A percentile compares a stretch with the other conserved stretches of the same genome.
Conservation (phyloP, 2,888 invertebrate species). For the Micoletzkya japonica region DNA sequence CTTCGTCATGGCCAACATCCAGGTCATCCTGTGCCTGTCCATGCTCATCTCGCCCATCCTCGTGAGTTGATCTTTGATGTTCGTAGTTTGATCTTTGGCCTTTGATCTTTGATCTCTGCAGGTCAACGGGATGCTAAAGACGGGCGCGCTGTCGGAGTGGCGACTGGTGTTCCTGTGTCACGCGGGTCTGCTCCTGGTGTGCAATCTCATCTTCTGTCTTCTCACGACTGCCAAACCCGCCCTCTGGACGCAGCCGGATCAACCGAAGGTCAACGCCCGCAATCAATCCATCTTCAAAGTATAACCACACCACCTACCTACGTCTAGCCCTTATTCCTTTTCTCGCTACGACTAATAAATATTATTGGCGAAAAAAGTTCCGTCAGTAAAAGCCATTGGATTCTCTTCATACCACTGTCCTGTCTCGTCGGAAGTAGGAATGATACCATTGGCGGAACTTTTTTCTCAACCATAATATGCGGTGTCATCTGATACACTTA, state of each 20-base stretch:
- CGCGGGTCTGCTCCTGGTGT: slow-evolving; percentile 49
- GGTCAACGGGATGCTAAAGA: slow-evolving; percentile 39
- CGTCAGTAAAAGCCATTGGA: no score
- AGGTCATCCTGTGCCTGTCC: slow-evolving; percentile 58
- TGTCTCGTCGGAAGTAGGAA: no score
- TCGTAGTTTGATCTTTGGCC: background rate
- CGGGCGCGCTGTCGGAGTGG: slow-evolving; percentile 52
- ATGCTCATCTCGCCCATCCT: slow-evolving; percentile 60
- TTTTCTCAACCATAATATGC: no score
- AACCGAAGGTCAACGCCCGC: background rate
- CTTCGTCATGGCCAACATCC: slow-evolving; percentile 61
- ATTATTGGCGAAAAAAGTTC: no score
- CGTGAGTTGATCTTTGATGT: slow-evolving; percentile 28
- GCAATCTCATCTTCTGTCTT: slow-evolving; percentile 57
- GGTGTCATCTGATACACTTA: no score
- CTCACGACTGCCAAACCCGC: slow-evolving; percentile 57
- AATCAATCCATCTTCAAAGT: background rate
- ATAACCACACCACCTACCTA: no score
- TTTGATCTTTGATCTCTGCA: slow-evolving; percentile 19
- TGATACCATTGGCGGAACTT: no score
- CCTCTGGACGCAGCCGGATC: slow-evolving; percentile 49
- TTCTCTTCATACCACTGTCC: no score
- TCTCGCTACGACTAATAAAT: no score
- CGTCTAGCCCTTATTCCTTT: no score
- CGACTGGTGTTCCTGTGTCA: slow-evolving; percentile 56